phyloP scores from a whole-genome alignment of 92 coral and sea anemone species.

The Muricea muricata region DNA sequence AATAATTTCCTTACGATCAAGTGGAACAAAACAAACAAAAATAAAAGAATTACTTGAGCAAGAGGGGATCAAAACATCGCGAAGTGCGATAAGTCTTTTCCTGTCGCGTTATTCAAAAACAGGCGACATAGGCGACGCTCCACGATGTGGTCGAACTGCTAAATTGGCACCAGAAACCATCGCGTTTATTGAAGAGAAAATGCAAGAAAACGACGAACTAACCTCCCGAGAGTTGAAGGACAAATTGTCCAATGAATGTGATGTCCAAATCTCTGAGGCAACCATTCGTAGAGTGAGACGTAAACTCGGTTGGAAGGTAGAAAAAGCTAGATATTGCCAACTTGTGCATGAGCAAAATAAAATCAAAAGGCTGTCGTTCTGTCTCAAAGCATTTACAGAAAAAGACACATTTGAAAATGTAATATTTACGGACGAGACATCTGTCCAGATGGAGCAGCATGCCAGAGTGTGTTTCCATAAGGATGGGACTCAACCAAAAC shows the following conservation, averaged over 20 bases:
- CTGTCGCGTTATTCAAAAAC: background rate
- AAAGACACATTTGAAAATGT: conserved; percentile 33
- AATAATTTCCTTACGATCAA: no score
- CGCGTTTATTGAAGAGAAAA: background rate
- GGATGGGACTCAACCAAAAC: conserved; percentile 24
- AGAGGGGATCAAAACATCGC: background rate
- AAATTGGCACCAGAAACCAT: background rate
- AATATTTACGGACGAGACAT: conserved; percentile 47
- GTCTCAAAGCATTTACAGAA: conserved; percentile 29
- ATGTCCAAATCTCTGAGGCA: conserved; percentile 5
- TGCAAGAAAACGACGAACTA: background rate
- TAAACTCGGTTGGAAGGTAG: conserved; percentile 50
- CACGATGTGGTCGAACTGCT: background rate
- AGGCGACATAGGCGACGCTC: background rate
- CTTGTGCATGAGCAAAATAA: conserved; percentile 41
- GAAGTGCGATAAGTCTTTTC: background rate
- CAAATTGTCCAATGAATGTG: background rate
- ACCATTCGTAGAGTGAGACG: conserved; percentile 20
- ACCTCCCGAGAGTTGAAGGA: background rate
- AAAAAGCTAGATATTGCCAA: conserved; percentile 42
- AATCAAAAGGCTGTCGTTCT: conserved; percentile 35
- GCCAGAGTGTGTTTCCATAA: conserved; percentile 42
- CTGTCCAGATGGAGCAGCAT: conserved; percentile 35
- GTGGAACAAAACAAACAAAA: no score
- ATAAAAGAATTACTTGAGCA: no score